Percentiles rank a stretch among this genome's conserved stretches.
These are phyloP conservation scores for Orcinus orca DNA, from an alignment of 2,113 vertebrate species.

Conservation along the genomic window DNA sequence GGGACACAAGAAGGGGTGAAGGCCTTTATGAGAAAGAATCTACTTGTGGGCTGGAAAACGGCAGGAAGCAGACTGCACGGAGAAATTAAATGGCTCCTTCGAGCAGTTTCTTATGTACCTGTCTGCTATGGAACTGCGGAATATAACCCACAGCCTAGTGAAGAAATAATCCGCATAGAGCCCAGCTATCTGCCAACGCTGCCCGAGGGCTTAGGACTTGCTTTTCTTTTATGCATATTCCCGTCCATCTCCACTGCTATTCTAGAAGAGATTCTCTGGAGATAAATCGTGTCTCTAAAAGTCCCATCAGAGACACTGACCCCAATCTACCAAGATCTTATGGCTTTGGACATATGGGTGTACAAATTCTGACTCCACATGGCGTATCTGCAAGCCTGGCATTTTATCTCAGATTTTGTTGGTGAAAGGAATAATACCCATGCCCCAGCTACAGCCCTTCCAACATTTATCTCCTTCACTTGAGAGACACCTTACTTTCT, in stretches of 20 bases:
- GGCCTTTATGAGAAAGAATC: not conserved
- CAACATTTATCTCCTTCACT: not conserved
- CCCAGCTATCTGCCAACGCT: rapidly evolving
- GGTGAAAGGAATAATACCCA: not conserved
- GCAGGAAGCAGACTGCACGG: rapidly evolving
- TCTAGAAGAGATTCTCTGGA: not conserved
- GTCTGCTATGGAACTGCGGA: too few relatives aligned
- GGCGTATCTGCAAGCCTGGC: not conserved
- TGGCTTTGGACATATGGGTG: not conserved
- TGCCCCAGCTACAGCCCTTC: not conserved
- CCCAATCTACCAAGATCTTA: not conserved
- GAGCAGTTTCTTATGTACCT: not conserved
- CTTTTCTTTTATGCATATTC: not conserved
- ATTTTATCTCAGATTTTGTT: not conserved
- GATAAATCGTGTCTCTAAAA: not conserved
- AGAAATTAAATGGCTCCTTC: not conserved
- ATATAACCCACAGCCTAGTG: rapidly evolving
- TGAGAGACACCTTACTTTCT: not conserved
- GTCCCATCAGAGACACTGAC: not conserved
- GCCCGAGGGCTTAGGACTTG: not conserved
- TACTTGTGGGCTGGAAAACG: not conserved
- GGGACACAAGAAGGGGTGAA: rapidly evolving
- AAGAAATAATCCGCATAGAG: not conserved
- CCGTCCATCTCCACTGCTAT: not conserved
- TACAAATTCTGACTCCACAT: not conserved